A percentile compares a stretch with the other conserved stretches of the same genome.
These are phyloP conservation scores for Monodelphis domestica DNA, from an alignment of 2,797 vertebrate genomes.

Conservation along the genomic window DNA sequence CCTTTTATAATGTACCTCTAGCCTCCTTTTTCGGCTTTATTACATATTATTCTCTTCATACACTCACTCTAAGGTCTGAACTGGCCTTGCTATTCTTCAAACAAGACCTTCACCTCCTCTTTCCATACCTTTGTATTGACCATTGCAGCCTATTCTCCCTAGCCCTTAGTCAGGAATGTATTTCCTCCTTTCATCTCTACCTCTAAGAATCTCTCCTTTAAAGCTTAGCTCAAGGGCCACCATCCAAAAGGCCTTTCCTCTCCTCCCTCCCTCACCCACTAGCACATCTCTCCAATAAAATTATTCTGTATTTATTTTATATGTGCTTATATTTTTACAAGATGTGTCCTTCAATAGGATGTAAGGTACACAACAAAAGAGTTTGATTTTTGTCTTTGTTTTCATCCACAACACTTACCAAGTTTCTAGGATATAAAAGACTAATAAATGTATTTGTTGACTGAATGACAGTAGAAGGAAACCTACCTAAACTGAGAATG, in stretches of 20 bases:
- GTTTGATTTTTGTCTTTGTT: neutral
- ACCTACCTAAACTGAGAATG: neutral
- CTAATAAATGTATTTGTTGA: neutral
- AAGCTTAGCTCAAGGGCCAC: conserved; percentile 38
- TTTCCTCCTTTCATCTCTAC: conserved; percentile 41
- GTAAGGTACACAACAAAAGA: neutral
- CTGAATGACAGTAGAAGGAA: neutral
- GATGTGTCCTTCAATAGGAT: neutral
- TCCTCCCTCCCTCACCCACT: neutral
- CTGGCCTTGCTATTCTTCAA: neutral
- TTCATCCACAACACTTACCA: neutral
- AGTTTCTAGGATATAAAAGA: neutral
- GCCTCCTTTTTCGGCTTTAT: neutral
- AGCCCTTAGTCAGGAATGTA: conserved; percentile 25
- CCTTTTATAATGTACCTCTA: neutral
- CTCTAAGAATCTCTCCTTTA: conserved; percentile 29
- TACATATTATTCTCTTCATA: neutral
- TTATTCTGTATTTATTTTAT: neutral
- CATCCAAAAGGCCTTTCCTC: conserved; percentile 21
- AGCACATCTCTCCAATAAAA: neutral
- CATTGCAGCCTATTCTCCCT: conserved; percentile 21
- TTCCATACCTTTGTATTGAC: neutral
- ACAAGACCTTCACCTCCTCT: neutral
- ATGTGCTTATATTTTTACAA: neutral
- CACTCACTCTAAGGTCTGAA: conserved; percentile 30